Evolutionary conservation across 92 coral and sea anemone species (phyloP).

Genomic region (Virgularia gustaviana): DNA sequence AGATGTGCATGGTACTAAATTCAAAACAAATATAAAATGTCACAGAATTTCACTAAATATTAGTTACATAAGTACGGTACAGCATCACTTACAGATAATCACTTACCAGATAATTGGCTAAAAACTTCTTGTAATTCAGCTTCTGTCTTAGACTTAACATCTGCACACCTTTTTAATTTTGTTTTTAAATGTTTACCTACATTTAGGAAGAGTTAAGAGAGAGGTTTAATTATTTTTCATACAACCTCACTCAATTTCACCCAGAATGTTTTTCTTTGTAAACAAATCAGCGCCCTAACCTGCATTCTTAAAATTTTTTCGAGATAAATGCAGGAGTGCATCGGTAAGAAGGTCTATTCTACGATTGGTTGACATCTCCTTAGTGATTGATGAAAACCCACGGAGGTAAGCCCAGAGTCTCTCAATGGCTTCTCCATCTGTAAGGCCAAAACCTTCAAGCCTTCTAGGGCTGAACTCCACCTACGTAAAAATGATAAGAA

Average conservation of each 20-base stretch:
- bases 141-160: not conserved
- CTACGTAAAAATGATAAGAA: too few species aligned
- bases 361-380: conserved; percentile 56
- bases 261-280: not conserved
- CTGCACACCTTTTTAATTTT: not conserved
- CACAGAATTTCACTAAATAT: too few species aligned
- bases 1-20: too few species aligned
- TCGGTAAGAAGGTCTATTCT: conserved; percentile 56
- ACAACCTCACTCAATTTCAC: not conserved
- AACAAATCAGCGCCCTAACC: not conserved
- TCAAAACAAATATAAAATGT: too few species aligned
- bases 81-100: not conserved
- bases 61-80: not conserved
- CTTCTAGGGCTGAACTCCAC: conserved; percentile 60
- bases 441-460: conserved; percentile 49
- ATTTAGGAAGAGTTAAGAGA: not conserved
- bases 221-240: not conserved
- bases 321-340: conserved; percentile 51
- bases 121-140: not conserved
- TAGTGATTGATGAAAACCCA: conserved; percentile 58
- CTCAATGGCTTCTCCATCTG: conserved; percentile 72
- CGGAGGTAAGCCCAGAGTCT: conserved; percentile 60
- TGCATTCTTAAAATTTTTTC: not conserved
- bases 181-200: not conserved
- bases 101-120: not conserved